Evolutionary conservation across 2,797 vertebrate species (phyloP).

Genomic region (Danio tinwini): DNA sequence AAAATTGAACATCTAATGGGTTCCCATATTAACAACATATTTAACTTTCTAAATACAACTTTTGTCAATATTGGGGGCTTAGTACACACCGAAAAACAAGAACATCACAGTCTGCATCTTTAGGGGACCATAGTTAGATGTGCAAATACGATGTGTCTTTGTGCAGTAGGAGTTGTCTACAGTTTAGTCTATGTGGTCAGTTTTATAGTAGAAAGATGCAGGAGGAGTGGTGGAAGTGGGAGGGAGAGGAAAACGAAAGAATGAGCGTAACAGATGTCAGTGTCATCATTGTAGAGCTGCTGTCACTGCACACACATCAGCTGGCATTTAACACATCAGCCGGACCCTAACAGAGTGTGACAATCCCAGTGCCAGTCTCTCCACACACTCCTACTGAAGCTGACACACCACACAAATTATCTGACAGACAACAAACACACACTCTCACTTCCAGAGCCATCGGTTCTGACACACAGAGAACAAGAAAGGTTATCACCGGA

Average conservation of each 20-base stretch:
- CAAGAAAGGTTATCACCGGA: slow-evolving; percentile 28
- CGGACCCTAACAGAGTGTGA: slow-evolving; percentile 55
- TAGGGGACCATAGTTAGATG: no score
- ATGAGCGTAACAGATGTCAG: slow-evolving; percentile 45
- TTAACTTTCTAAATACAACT: no score
- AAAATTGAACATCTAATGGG: no score
- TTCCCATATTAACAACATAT: no score
- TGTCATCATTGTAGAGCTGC: slow-evolving; percentile 53
- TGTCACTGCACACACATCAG: slow-evolving; percentile 57
- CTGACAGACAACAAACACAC: slow-evolving; percentile 13
- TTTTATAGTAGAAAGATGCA: neutral
- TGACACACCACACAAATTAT: slow-evolving; percentile 38
- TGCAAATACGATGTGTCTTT: no score
- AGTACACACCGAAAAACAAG: no score
- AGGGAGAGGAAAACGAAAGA: slow-evolving; percentile 40
- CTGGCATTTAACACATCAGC: slow-evolving; percentile 62
- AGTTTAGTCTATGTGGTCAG: no score
- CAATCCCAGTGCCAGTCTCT: slow-evolving; percentile 45
- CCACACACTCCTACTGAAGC: slow-evolving; percentile 40
- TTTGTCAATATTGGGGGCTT: no score
- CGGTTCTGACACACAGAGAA: neutral
- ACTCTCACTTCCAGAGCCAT: neutral
- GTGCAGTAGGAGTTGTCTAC: no score
- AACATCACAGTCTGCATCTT: no score
- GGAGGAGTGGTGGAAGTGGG: neutral